Evolutionary conservation across 2,113 vertebrate species (phyloP).

Genomic region (Salvelinus alpinus): DNA sequence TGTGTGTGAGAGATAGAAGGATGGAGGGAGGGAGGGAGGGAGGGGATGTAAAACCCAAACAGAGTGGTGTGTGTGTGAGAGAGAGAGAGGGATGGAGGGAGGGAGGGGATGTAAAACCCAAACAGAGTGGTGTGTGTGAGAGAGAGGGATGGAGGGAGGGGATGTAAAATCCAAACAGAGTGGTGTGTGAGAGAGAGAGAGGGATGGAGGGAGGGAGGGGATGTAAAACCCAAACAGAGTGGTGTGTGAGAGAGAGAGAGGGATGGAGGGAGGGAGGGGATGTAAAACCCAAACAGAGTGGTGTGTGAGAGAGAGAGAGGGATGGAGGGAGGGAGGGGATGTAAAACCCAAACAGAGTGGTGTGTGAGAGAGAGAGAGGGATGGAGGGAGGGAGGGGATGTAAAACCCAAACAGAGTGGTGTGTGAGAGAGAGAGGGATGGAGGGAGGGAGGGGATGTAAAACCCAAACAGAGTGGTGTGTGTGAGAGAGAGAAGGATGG

Average conservation of each 20-base stretch:
- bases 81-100: neutral
- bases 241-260: conserved; percentile 2
- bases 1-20: neutral
- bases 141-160: conserved; percentile 22
- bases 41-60: conserved; percentile 42
- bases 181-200: neutral
- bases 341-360: conserved; percentile 32
- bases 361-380: neutral
- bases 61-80: neutral
- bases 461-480: conserved; percentile 31
- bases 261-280: conserved; percentile 26
- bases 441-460: conserved; percentile 36
- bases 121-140: conserved; percentile 11
- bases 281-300: conserved; percentile 32
- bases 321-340: conserved; percentile 31
- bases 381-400: conserved; percentile 33
- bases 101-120: conserved; percentile 40
- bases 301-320: neutral
- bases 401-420: conserved; percentile 30
- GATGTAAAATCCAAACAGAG: conserved; percentile 36
- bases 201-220: conserved; percentile 26
- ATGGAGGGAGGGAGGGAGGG: conserved; percentile 14
- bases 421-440: neutral
- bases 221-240: conserved; percentile 37
- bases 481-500: neutral